phyloP scores from a whole-genome alignment of 2,113 vertebrate species.

The Pterophyllum scalare region DNA sequence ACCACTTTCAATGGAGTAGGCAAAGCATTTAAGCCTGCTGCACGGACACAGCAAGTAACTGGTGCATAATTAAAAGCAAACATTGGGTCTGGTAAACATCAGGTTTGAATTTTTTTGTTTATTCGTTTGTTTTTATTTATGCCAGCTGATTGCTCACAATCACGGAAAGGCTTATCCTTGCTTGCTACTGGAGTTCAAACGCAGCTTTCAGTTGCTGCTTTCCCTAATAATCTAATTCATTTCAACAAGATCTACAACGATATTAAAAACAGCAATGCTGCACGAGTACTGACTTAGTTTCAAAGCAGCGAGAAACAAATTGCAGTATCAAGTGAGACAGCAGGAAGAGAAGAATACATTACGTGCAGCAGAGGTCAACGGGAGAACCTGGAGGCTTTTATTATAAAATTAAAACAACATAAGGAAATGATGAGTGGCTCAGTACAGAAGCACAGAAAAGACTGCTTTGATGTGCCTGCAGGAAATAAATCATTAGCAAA shows the following conservation, averaged over 20 bases:
- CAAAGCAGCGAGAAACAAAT: not conserved
- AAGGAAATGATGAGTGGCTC: not conserved
- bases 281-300: not conserved
- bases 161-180: no score
- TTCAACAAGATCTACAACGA: not conserved
- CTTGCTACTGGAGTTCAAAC: no score
- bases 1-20: no score
- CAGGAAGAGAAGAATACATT: not conserved
- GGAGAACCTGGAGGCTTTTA: not conserved
- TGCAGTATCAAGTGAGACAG: not conserved
- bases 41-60: no score
- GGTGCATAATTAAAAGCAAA: no score
- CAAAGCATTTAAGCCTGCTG: no score
- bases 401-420: not conserved
- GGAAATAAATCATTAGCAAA: not conserved
- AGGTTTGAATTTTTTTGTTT: no score
- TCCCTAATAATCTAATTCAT: not conserved
- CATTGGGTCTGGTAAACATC: no score
- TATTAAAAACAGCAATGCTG: not conserved
- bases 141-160: no score
- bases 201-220: not conserved
- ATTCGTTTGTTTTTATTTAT: no score
- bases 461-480: not conserved
- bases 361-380: not conserved
- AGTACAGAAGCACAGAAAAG: not conserved